Conservation (phyloP, 2,113 vertebrate genomes). For the Catharus minimus region DNA sequence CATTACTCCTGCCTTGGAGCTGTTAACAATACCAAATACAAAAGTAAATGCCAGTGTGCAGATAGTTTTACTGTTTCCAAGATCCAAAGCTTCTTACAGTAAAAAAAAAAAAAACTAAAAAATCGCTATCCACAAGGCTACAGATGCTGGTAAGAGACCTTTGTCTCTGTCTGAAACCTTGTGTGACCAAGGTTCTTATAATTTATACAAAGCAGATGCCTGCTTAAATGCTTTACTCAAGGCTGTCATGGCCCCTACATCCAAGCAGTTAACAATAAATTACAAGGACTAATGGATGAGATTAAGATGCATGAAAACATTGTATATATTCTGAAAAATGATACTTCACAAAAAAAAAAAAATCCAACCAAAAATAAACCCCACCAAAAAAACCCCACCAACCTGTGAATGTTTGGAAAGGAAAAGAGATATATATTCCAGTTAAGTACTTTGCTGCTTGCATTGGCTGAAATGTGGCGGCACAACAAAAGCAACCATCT, state of each 20-base stretch:
- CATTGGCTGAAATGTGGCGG: neutral
- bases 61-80: slow-evolving; percentile 4
- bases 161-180: slow-evolving; percentile 22
- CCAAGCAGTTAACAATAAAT: slow-evolving; percentile 52
- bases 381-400: neutral
- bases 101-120: neutral
- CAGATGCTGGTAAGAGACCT: slow-evolving; percentile 14
- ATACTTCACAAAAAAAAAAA: neutral
- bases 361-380: neutral
- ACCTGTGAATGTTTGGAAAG: neutral
- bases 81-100: neutral
- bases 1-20: neutral
- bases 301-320: slow-evolving; percentile 43
- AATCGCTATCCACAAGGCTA: neutral
- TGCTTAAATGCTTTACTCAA: slow-evolving; percentile 42
- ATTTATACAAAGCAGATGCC: slow-evolving; percentile 56
- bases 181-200: slow-evolving; percentile 13
- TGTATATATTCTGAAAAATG: slow-evolving; percentile 21
- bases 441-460: slow-evolving; percentile 14
- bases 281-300: slow-evolving; percentile 35
- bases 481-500: slow-evolving; percentile 61
- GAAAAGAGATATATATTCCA: neutral
- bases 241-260: slow-evolving; percentile 21
- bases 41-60: neutral
- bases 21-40: neutral